Evolutionary conservation across 1,140 invertebrate species (phyloP), one percentile per base, ranked within the genome.

Genomic region (Drosophila quadrilineata): DNA sequence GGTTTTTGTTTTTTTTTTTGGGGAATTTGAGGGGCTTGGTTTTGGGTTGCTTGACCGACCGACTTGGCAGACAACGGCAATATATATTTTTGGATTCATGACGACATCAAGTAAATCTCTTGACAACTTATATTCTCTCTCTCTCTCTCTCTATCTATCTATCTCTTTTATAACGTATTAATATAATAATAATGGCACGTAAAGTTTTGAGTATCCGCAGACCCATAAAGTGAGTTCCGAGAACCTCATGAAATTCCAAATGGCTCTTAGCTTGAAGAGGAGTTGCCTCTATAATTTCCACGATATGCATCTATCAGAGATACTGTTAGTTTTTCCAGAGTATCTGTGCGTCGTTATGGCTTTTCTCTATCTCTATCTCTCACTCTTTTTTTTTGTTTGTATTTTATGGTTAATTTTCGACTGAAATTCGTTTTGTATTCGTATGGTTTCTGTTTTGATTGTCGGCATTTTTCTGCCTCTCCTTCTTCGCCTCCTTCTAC

Each of bases 391-490:
- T n/a, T n/a, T n/a, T n/a, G n/a, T n/a, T n/a, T n/a, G n/a, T n/a
- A 50, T 67, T 84, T 68, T 60, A 64, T 85, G 73, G 73, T 53
- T 63, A 75, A 54, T 68, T 69, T 64, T 63, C 45, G 36, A 41
- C 22, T 22, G 53, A 68, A 69, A 64, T 69, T 64, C 43, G 24
- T 59, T 35, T 69, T 49, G 54, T 67, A 72, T 50, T 84, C 54
- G 50, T 84, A 79, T 60, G 79, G 77, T 77, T 84, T 84, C 79
- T 77, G 77, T 84, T 77, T 85, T 84, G 75, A 85, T 79, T 72
- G 77, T 58, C 53, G 72, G 57, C 75, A 48, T 75, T 69, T 79
- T 56, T 38, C 21, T 43, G 40, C 38, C 45, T 56, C 38, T 36
- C n/a, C 17, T 16, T 16, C 8, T 9, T 41, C 31, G 9, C 2